Percentiles rank a stretch among this genome's conserved stretches.
Conservation (phyloP, 2,113 vertebrate genomes). For the Sapayoa aenigma region DNA sequence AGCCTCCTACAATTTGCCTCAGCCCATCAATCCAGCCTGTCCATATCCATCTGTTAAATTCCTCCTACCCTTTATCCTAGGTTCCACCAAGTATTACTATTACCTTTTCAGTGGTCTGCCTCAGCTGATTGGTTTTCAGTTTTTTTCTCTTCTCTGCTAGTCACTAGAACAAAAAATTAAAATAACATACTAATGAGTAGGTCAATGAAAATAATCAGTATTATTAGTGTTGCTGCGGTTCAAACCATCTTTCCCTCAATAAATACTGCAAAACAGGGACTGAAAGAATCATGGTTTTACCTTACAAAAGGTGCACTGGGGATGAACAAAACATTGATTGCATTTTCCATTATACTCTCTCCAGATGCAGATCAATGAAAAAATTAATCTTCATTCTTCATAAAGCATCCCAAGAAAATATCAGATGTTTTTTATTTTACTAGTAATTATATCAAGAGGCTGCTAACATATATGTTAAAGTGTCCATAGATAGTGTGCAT, state of each 20-base stretch:
- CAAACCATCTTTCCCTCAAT: neutral
- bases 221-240: neutral
- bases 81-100: neutral
- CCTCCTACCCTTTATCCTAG: neutral
- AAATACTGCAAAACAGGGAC: neutral
- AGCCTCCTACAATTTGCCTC: neutral
- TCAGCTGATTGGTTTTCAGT: neutral
- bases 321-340: neutral
- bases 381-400: neutral
- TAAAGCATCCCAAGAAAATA: neutral
- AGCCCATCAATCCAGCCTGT: fast-evolving
- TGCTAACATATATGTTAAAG: neutral
- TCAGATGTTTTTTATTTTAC: neutral
- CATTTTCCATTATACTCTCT: neutral
- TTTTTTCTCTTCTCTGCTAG: neutral
- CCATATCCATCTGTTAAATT: neutral
- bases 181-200: neutral
- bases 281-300: neutral
- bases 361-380: neutral
- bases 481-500: neutral
- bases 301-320: neutral
- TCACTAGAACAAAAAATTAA: neutral
- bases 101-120: neutral
- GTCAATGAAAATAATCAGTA: neutral
- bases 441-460: neutral